Evolutionary conservation across 1,140 invertebrate genomes (phyloP).

Genomic region (Heliconius eleuchia): DNA sequence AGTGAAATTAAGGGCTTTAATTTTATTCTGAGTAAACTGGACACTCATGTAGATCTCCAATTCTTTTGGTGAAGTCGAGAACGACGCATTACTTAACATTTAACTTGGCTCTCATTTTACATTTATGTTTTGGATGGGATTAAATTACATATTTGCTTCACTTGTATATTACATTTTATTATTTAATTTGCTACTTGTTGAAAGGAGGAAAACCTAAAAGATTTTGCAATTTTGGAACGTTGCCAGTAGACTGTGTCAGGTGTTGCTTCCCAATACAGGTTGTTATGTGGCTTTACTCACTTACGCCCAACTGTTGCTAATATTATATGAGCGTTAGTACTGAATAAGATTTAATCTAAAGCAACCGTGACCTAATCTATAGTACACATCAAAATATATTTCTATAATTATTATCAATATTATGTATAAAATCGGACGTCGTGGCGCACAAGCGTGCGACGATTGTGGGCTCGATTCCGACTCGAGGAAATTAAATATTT

Average conservation of each 20-base stretch:
- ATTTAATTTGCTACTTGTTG: background rate
- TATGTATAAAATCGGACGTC: background rate
- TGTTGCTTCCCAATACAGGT: constrained; percentile 2
- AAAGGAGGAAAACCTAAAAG: background rate
- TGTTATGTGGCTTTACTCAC: constrained; percentile 2
- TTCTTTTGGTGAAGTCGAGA: no score
- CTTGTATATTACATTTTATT: background rate
- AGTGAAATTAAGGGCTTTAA: no score
- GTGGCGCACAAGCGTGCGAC: no score
- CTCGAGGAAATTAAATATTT: no score
- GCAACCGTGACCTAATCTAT: background rate
- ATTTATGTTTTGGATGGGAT: no score
- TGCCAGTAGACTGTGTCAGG: background rate
- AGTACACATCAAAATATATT: background rate
- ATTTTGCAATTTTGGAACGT: background rate
- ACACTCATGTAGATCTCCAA: no score
- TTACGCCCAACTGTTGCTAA: constrained; percentile 10
- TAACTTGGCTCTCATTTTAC: no score
- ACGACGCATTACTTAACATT: no score
- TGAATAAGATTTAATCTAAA: background rate
- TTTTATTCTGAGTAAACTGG: no score
- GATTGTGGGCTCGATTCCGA: no score
- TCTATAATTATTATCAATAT: background rate
- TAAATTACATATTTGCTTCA: no score
- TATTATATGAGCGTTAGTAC: background rate